A percentile compares a stretch with the other conserved stretches of the same genome.
These are phyloP conservation scores for Heliothis virescens DNA, from an alignment of 1,140 invertebrate genomes.

Conservation along the genomic window DNA sequence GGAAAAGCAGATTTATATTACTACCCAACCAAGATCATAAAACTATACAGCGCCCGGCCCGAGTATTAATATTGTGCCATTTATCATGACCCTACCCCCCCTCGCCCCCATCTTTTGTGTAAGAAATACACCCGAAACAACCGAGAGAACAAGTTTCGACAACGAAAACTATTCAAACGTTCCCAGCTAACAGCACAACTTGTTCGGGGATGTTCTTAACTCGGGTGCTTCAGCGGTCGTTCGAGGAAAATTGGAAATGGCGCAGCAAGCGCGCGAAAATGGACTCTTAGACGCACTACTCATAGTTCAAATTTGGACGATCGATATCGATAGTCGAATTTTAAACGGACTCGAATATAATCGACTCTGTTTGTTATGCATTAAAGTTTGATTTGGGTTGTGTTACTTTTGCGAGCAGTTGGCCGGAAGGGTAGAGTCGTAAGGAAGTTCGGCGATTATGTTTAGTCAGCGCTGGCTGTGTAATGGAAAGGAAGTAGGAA, in stretches of 20 bases:
- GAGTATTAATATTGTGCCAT: conserved; percentile 80
- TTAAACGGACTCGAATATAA: conserved; percentile 43
- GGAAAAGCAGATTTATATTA: conserved; percentile 84
- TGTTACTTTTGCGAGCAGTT: conserved; percentile 64
- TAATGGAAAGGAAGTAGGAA: conserved; percentile 86
- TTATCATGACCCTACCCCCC: conserved; percentile 75
- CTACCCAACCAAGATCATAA: conserved; percentile 85
- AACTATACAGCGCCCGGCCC: conserved; percentile 77
- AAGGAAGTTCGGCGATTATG: conserved; percentile 86
- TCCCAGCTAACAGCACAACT: conserved; percentile 81
- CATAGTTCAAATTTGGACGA: conserved; percentile 58
- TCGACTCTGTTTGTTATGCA: conserved; percentile 42
- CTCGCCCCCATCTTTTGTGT: conserved; percentile 77
- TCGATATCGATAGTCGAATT: conserved; percentile 56
- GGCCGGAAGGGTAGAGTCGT: conserved; percentile 84
- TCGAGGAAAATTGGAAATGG: conserved; percentile 83
- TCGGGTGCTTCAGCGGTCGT: conserved; percentile 79
- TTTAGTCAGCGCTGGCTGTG: conserved; percentile 83
- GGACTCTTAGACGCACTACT: conserved; percentile 49
- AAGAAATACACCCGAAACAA: conserved; percentile 80
- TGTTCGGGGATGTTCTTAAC: conserved; percentile 83
- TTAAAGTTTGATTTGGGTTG: conserved; percentile 57
- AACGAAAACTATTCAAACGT: conserved; percentile 80
- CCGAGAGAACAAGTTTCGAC: conserved; percentile 80
- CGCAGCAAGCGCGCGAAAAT: conserved; percentile 51